Base-by-base conservation (phyloP, 2,888 invertebrate genomes). In the Stenichneumon culpator region DNA sequence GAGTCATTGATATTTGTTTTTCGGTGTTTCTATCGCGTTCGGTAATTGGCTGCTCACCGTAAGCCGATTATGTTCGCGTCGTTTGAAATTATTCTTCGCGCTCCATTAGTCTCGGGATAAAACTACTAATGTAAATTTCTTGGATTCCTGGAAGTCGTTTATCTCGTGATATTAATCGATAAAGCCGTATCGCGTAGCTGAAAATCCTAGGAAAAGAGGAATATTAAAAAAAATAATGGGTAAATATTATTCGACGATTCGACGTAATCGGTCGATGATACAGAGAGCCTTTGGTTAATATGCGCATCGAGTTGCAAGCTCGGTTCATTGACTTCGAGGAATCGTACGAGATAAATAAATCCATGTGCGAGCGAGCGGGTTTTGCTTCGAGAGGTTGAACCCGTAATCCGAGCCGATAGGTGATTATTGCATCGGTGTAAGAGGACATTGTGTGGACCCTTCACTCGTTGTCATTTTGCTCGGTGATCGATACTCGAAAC, bases 401-500 rank as follows among this genome's bases (percentile, higher is more conserved):
- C 36, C 60, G 83, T 74, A 39, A 74, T 79, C 65, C 79, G 79
- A 69, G 32, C 52, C 63, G 69, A 79, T 69, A 52, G 39, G 44
- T 28, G 60, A 79, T 70, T 74, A 83, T 83, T 83, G 63, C 79
- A 44, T 74, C 79, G 44, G 44, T 44, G 44, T 44, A 14, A 16
- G 16, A 44, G 3, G 44, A 16, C 63, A 54, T 65, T 50, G 73
- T n/a, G 25, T 19, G 25, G 60, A 63, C 47, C 74, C 28, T 25
- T 72, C 54, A 22, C 39, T 60, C 44, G 11, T 65, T 39, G 28
- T 16, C 67, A 54, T 65, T 79, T 79, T 47, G 28, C 67, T n/a
- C 54, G 39, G 75, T 69, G 79, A 79, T 79, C 83, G 73, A 79
- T 83, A 74, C 63, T 79, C 78, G 73, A 47, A 32, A 50, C 19